Base-by-base conservation (phyloP, 2,113 vertebrate species). In the Alexandromys fortis region DNA sequence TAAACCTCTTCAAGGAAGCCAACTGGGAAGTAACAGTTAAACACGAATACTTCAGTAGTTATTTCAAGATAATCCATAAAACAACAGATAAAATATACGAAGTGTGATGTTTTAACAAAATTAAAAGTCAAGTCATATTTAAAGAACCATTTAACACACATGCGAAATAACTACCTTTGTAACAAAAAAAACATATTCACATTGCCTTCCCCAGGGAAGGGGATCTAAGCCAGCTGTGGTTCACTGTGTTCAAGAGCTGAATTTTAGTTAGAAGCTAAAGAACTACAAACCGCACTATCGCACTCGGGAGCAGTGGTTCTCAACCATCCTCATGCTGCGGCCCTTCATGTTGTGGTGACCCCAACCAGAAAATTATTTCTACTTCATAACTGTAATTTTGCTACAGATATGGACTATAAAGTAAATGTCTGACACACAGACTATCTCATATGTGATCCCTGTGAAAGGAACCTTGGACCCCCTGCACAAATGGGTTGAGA, bases 1-100 rank as follows among this genome's bases (percentile, higher is more conserved):
- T 35, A 78, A 52, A 95, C 94, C 12, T 92, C 75, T 89, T 86
- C 78, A 78, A 77, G 82, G 47, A 94, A 95, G 58, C 47, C 63
- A 89, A 55, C 0, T 73, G 45, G 63, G 35, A 93, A 93, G 24
- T 72, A 93, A 47, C 12, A 93, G 30, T 4, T 63, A 75, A 96
- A 79, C 30, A 77, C 14, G 35, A 94, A 92, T 12, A 82, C 26
- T 26, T 13, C 28, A 87, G 35, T 91, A 58, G 33, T 67, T 68
- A 73, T 30, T 96, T 92, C 35, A 68, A 26, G 55, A 49, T 58
- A 86, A 89, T 28, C 22, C 52, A 78, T 42, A 93, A 94, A 85
- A 22, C 35, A 77, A 92, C 42, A 72, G 42, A 90, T 49, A 55
- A 90, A 72, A 19, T 26, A 24, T 19, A 92, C 26, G 61, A 65